Evolutionary conservation across 2,797 vertebrate species (phyloP).

Genomic region (Phrynocephalus vlangalii): DNA sequence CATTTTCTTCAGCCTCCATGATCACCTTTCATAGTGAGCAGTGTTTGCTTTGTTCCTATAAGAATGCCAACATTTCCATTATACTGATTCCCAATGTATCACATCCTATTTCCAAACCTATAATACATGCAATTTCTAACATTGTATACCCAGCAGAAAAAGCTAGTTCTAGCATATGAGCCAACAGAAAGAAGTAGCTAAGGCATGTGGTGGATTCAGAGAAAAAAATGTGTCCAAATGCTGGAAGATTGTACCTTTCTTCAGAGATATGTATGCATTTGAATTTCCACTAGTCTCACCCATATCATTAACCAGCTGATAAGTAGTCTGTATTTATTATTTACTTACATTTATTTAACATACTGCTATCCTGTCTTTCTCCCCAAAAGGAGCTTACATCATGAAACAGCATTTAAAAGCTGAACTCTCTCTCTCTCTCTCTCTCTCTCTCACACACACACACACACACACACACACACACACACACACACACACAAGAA

Average conservation of each 20-base stretch:
- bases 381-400: too few species aligned
- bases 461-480: too few species aligned
- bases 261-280: neutral
- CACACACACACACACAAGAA: too few species aligned
- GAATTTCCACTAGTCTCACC: neutral
- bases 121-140: neutral
- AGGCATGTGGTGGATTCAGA: neutral
- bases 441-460: too few species aligned
- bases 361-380: too few species aligned
- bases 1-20: neutral
- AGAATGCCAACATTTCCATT: neutral
- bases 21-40: neutral
- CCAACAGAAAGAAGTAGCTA: constrained; percentile 18
- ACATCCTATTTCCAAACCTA: neutral
- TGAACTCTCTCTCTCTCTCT: too few species aligned
- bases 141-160: constrained; percentile 5
- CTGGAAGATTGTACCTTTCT: neutral
- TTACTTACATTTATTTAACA: too few species aligned
- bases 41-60: neutral
- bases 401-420: too few species aligned
- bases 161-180: constrained; percentile 10
- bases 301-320: neutral
- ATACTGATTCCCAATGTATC: neutral
- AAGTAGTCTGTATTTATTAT: too few species aligned
- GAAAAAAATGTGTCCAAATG: constrained; percentile 18